Conservation (phyloP, 1,140 invertebrate genomes). For the Armadillidium nasatum region DNA sequence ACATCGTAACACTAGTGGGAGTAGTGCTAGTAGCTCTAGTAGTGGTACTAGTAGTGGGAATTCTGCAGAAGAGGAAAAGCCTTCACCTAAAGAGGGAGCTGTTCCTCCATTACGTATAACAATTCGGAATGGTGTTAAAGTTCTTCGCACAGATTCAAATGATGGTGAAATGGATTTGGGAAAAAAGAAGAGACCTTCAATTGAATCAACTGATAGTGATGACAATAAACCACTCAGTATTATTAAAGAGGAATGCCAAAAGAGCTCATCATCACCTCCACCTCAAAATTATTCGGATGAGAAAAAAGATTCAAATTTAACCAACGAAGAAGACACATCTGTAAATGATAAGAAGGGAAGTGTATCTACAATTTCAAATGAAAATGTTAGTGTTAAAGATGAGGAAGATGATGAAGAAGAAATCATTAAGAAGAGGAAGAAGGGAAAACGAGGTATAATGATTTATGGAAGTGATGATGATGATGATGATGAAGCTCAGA, state of each 20-base stretch:
- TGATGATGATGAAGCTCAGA: background rate
- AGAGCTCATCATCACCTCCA: no score
- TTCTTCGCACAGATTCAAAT: conserved; percentile 49
- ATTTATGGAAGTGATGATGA: background rate
- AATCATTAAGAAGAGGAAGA: background rate
- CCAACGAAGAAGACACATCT: conserved; percentile 45
- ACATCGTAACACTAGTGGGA: conserved; percentile 1
- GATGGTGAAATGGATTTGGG: background rate
- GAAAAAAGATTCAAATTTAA: no score
- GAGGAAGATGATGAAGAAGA: conserved; percentile 1
- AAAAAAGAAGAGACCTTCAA: background rate
- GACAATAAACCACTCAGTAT: conserved; percentile 35
- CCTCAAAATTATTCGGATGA: no score
- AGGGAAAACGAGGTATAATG: background rate
- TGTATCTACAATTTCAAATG: background rate
- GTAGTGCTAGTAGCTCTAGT: conserved; percentile 17
- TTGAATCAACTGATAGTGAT: conserved; percentile 38
- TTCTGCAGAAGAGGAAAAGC: conserved; percentile 28
- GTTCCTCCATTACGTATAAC: conserved; percentile 52
- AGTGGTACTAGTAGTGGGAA: conserved; percentile 25
- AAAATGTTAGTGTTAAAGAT: conserved; percentile 5
- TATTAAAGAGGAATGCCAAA: conserved; percentile 28
- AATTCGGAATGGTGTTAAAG: conserved; percentile 67
- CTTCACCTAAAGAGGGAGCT: conserved; percentile 17
- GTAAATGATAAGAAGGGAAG: background rate